Evolutionary conservation across 2,113 vertebrate species (phyloP), one percentile per base, ranked within the genome.

Genomic region (Entosphenus tridentatus): DNA sequence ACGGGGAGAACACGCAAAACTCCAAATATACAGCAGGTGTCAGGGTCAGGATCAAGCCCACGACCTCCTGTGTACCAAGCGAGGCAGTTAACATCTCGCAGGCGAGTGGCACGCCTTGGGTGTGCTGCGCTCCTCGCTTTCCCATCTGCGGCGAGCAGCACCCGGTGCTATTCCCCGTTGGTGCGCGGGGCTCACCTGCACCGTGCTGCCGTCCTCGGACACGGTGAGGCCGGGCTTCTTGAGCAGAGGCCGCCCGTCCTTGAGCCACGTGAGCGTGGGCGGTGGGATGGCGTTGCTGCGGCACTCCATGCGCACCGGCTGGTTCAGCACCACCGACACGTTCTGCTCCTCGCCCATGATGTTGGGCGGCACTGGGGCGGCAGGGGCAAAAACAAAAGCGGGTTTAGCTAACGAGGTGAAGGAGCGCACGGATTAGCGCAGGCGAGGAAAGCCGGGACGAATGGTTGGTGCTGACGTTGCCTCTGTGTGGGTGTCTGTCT

Each of bases 301-400:
- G 77, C 93, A 98, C 2, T 70, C 78, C 67, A 98, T 80, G 77
- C 87, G 83, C 74, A 87, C 76, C 0, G 79, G 70, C 69, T 78
- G 82, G 5, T 82, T 78, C 6, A 86, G 76, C 77, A 87, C 77
- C 69, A 82, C 82, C 0, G 91, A 93, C 71, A 84, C 70, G 1
- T 95, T 98, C 74, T 86, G 86, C 72, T 98, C 89, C 76, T 97
- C 89, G 3, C 92, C 93, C 80, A 79, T 78, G 74, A 98, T 97
- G 77, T 89, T 83, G 0, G 93, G 93, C 2, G 93, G 88, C 73
- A 92, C 93, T 98, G 76, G n/a, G 21, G 21, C 2, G 13, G 16
- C 58, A n/a, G 21, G 62, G n/a, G 21, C n/a, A 9, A 18, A 14
- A 65, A 65, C n/a, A 16, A 18, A 65, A 18, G n/a, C n/a, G 62